Percentiles rank a stretch among this genome's conserved stretches.
These are phyloP conservation scores for Melieria omissa DNA, from an alignment of 2,888 invertebrate genomes.

Conservation along the genomic window DNA sequence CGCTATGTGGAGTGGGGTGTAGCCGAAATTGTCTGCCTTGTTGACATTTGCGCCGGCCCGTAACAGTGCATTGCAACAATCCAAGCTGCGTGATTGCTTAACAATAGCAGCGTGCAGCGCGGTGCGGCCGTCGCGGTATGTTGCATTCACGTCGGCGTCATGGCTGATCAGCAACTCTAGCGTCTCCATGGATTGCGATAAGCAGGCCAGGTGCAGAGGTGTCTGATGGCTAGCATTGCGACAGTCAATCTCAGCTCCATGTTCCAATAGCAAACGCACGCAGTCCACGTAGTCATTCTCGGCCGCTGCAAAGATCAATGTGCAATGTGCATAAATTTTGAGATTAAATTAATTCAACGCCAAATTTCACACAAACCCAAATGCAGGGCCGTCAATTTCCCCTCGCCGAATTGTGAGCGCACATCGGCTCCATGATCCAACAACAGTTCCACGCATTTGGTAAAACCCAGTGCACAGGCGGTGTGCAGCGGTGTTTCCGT, in stretches of 20 bases:
- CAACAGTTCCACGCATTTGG: conserved; percentile 77
- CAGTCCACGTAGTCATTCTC: conserved; percentile 88
- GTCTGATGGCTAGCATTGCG: conserved; percentile 82
- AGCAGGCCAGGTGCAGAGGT: conserved; percentile 84
- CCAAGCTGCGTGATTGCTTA: conserved; percentile 75
- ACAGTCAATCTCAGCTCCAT: conserved; percentile 81
- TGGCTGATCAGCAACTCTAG: conserved; percentile 76
- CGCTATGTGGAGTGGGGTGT: conserved; percentile 84
- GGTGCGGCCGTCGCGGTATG: conserved; percentile 80
- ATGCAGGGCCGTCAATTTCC: conserved; percentile 84
- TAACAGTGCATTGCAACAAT: conserved; percentile 76
- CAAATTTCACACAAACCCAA: conserved; percentile 64
- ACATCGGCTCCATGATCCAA: conserved; percentile 84
- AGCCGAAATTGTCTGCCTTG: conserved; percentile 82
- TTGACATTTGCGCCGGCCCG: conserved; percentile 79
- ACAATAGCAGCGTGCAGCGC: conserved; percentile 85
- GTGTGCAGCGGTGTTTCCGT: conserved; percentile 88
- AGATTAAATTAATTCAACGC: no score
- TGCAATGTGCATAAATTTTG: not conserved
- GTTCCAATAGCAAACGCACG: conserved; percentile 76
- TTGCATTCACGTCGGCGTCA: conserved; percentile 74
- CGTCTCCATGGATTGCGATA: conserved; percentile 83
- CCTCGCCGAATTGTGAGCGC: conserved; percentile 76
- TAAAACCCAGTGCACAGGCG: conserved; percentile 79
- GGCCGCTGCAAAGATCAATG: conserved; percentile 71